Conservation (phyloP, 2,113 vertebrate genomes). For the Anolis carolinensis region DNA sequence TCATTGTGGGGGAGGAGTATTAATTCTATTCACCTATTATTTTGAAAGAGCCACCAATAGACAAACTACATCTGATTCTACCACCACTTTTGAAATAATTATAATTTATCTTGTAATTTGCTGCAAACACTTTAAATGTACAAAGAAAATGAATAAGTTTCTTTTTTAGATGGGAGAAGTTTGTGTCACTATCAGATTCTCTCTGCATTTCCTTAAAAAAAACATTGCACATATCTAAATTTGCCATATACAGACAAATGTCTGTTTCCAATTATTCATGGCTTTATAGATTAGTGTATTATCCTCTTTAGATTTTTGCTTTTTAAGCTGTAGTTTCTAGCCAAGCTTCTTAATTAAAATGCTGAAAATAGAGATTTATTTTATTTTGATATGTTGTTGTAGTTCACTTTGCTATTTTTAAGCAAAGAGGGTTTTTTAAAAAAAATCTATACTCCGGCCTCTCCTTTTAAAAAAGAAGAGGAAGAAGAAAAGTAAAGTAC, state of each 20-base stretch:
- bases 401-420: not conserved
- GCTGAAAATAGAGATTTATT: not conserved
- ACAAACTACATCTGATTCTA: not conserved
- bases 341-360: not conserved
- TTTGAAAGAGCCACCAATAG: no score
- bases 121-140: not conserved
- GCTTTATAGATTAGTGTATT: not conserved
- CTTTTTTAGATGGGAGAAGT: not conserved
- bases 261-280: not conserved
- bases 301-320: not conserved
- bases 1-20: no score
- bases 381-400: not conserved
- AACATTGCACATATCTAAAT: not conserved
- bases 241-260: no score
- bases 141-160: not conserved
- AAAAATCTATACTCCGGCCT: not conserved
- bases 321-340: not conserved
- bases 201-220: not conserved
- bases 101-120: not conserved
- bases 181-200: not conserved
- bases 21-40: not conserved
- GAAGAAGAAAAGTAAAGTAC: constrained; percentile 40
- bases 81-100: not conserved
- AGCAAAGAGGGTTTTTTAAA: not conserved
- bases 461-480: constrained; percentile 16